phyloP scores from a whole-genome alignment of 2,113 vertebrate species.

The Catharus fuscescens region DNA sequence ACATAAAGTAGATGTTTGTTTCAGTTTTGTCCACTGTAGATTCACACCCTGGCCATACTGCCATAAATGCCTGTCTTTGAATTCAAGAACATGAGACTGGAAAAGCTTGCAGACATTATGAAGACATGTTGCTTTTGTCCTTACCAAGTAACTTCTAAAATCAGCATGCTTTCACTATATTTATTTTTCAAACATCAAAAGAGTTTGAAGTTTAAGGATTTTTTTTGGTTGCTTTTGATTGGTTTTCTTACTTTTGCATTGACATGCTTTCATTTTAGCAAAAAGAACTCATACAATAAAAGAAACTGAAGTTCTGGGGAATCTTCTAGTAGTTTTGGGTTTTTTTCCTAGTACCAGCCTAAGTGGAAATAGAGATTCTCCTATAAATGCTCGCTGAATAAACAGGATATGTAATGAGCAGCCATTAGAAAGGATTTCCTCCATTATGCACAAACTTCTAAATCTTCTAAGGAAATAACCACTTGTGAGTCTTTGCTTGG shows the following conservation, averaged over 20 bases:
- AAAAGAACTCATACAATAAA: not conserved
- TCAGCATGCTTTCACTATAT: not conserved
- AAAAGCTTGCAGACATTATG: not conserved
- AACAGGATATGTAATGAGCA: slow-evolving; percentile 55
- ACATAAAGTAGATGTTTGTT: not conserved
- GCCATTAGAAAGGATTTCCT: slow-evolving; percentile 44
- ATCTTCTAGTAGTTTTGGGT: not conserved
- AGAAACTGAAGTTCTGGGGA: not conserved
- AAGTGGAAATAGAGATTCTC: slow-evolving; percentile 32
- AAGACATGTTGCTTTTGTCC: not conserved
- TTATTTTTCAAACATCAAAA: not conserved
- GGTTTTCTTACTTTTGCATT: not conserved
- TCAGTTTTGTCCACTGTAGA: not conserved
- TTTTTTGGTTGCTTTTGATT: not conserved
- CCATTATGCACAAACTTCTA: slow-evolving; percentile 23
- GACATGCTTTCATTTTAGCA: not conserved
- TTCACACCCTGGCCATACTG: not conserved
- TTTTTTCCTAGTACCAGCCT: not conserved
- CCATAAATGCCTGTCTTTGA: not conserved
- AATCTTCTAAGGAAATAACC: slow-evolving; percentile 49
- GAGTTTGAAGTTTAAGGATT: not conserved
- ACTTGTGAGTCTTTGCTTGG: slow-evolving; percentile 53
- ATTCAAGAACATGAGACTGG: not conserved
- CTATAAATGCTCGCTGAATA: slow-evolving; percentile 26
- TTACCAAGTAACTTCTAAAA: not conserved